phyloP scores from a whole-genome alignment of 2,113 vertebrate genomes.

The Tor tambroides region DNA sequence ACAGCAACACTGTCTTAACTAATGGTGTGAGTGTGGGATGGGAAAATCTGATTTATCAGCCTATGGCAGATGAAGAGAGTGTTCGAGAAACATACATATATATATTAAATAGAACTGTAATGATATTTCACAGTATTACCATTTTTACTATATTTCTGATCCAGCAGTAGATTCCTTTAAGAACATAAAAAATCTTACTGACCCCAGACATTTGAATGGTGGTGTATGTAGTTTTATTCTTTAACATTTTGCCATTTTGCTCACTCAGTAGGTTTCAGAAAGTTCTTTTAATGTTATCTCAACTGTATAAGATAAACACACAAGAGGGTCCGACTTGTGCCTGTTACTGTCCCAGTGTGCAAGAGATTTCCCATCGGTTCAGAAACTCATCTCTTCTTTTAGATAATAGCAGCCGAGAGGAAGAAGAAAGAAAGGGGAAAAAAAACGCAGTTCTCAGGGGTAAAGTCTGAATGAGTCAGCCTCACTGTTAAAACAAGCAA shows the following conservation, averaged over 20 bases:
- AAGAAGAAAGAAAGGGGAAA: not conserved
- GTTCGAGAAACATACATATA: too few relatives aligned
- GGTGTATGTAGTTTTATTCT: not conserved
- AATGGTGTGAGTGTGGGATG: not conserved
- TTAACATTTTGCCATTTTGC: slow-evolving; percentile 1
- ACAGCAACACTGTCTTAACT: not conserved
- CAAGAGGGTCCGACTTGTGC: not conserved
- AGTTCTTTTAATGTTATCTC: slow-evolving; percentile 5
- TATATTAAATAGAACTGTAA: not conserved
- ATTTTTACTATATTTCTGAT: not conserved
- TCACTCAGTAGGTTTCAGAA: slow-evolving; percentile 11
- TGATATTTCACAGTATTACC: not conserved
- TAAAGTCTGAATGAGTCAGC: slow-evolving; percentile 37
- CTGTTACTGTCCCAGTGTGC: not conserved
- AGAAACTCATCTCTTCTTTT: slow-evolving; percentile 15
- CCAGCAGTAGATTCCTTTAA: not conserved
- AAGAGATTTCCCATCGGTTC: slow-evolving; percentile 18
- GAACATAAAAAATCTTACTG: not conserved
- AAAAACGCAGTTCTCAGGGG: not conserved
- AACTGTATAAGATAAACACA: slow-evolving; percentile 30
- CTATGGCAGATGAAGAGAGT: not conserved
- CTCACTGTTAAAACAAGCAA: slow-evolving; percentile 53
- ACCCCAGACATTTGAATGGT: not conserved
- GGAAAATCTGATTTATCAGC: not conserved
- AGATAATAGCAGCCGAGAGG: slow-evolving; percentile 42